Evolutionary conservation across 2,113 vertebrate species (phyloP).

Genomic region (Nicator chloris): DNA sequence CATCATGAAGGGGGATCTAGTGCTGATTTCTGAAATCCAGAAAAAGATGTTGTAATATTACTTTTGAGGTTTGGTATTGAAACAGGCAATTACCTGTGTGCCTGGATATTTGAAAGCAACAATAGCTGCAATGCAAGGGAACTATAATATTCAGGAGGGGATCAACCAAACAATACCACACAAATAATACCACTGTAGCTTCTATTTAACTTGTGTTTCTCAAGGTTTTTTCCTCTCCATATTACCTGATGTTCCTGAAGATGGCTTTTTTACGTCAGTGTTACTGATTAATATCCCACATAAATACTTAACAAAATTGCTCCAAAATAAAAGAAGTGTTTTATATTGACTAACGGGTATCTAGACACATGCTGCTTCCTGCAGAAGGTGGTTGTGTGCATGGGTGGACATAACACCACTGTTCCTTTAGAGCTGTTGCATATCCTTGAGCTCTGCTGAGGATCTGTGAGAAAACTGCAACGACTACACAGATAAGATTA

Average conservation of each 20-base stretch:
- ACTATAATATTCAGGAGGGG: fast-evolving
- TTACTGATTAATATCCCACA: not conserved
- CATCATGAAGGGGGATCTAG: slow-evolving; percentile 18
- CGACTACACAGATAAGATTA: not conserved
- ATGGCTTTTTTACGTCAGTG: not conserved
- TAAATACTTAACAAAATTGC: not conserved
- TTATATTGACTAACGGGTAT: not conserved
- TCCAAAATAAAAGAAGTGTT: not conserved
- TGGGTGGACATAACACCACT: not conserved
- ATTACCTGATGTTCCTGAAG: not conserved
- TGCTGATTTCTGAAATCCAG: slow-evolving; percentile 54
- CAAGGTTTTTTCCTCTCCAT: not conserved
- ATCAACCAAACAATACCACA: not conserved
- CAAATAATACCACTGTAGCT: not conserved
- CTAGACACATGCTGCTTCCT: not conserved
- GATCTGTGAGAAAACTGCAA: not conserved
- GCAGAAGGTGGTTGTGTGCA: not conserved
- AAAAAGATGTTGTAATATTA: slow-evolving; percentile 46
- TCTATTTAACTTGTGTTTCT: not conserved
- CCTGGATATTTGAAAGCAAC: not conserved
- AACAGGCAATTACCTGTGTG: slow-evolving; percentile 31
- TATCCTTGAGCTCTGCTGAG: not conserved
- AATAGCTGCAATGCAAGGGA: not conserved
- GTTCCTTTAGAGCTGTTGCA: not conserved
- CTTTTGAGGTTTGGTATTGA: slow-evolving; percentile 8